Conservation (phyloP, 2,888 invertebrate genomes). For the Nematopogon swammerdamellus region DNA sequence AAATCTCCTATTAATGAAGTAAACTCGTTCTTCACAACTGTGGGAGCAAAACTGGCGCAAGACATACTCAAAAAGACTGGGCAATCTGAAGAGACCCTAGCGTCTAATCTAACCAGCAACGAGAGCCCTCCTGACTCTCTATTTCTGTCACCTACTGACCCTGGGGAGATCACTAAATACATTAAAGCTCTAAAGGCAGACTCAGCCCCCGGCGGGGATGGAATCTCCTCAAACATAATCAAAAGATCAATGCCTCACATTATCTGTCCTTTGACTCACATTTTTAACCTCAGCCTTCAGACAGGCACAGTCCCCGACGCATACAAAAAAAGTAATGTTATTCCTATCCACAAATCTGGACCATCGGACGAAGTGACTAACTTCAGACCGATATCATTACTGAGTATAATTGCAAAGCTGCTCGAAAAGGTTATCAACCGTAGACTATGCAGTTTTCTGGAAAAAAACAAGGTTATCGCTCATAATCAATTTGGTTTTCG, state of each 20-base stretch:
- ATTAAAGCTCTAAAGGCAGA: background rate
- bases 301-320: conserved; percentile 2
- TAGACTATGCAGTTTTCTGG: conserved; percentile 4
- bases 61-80: background rate
- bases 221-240: background rate
- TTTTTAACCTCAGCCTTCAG: background rate
- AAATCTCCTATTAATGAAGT: background rate
- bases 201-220: background rate
- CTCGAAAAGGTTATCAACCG: conserved; percentile 6
- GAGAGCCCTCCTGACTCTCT: background rate
- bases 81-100: background rate
- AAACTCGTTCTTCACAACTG: background rate
- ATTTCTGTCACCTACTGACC: background rate
- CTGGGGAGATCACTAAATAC: background rate
- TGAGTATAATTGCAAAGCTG: conserved; percentile 2
- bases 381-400: conserved; percentile 4
- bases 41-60: background rate
- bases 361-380: background rate
- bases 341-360: conserved; percentile 4
- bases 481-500: conserved; percentile 4
- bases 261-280: background rate
- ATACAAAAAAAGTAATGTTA: background rate
- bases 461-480: conserved; percentile 4
- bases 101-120: background rate
- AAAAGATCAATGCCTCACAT: background rate